These are phyloP conservation scores for Rhodeus uyekii DNA, from an alignment of 2,797 vertebrate species.

Conservation along the genomic window DNA sequence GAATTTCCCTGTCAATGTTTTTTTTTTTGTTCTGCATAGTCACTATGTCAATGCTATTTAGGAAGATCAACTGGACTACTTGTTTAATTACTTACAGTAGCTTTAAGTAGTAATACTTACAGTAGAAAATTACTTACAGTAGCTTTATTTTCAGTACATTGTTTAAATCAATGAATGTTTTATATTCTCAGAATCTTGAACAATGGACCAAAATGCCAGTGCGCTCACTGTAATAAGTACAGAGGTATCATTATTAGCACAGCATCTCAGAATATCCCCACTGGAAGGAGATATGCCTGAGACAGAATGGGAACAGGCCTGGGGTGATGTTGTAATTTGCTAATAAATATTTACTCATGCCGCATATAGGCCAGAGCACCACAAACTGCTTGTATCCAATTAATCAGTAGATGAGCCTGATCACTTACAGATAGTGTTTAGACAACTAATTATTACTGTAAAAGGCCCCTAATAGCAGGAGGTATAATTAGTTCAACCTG, in stretches of 20 bases:
- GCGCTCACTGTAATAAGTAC: background rate
- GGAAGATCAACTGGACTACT: background rate
- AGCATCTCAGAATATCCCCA: background rate
- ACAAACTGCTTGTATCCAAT: slow-evolving; percentile 56
- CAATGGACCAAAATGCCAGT: background rate
- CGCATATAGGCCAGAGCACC: slow-evolving; percentile 56
- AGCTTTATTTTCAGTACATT: background rate
- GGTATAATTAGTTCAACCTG: slow-evolving; percentile 66
- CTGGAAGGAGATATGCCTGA: slow-evolving; percentile 22
- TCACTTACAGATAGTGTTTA: slow-evolving; percentile 64
- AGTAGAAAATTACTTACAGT: background rate
- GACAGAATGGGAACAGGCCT: slow-evolving; percentile 55
- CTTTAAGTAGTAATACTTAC: no score
- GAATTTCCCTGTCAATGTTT: background rate
- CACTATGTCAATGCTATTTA: no score
- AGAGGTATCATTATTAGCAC: slow-evolving; percentile 25
- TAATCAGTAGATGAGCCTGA: slow-evolving; percentile 57
- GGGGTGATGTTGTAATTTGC: slow-evolving; percentile 59
- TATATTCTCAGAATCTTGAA: background rate
- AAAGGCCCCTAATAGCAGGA: slow-evolving; percentile 60
- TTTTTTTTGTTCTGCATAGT: background rate
- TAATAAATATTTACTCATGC: slow-evolving; percentile 64
- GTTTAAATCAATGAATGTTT: slow-evolving; percentile 14
- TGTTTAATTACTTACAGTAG: background rate
- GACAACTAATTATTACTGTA: slow-evolving; percentile 62